Base-by-base conservation (phyloP, 2,888 invertebrate species). In the Resseliella maxima region DNA sequence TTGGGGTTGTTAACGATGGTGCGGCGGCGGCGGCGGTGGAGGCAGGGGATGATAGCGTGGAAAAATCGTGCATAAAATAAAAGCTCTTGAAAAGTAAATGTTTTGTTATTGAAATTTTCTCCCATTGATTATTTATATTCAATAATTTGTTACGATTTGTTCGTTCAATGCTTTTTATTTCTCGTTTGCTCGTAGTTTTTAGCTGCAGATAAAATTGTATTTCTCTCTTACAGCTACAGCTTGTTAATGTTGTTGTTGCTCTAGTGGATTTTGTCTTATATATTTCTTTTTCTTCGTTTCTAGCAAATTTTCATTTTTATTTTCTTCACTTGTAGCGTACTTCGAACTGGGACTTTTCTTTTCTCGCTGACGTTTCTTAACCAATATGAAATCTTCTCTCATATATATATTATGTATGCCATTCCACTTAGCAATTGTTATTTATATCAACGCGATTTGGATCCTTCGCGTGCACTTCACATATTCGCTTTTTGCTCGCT, bases 51-150 rank as follows among this genome's bases (percentile, higher is more conserved):
- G 41, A 5, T 41, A 27, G 27, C 21, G 59, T 24, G 59, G 24
- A 27, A 72, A 72, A 72, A 72, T 72, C 72, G 72, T 72, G 72
- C 72, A 72, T 72, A 72, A 72, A 72, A 72, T 72, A 72, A 72
- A 72, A 72, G 72, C 72, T 72, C 72, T 72, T 72, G 72, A 72
- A 72, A 35, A 72, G 72, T 72, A 72, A 72, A 72, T 72, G 72
- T 72, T 72, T 72, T 72, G 72, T 72, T 72, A 72, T 72, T 72
- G 72, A 72, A 72, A 72, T 72, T 72, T 72, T 72, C 72, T 72
- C 31, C 31, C 72, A 72, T 72, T 72, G 72, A 72, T 72, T 72
- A 72, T 72, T 72, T 72, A 72, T 72, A 72, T 72, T 72, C 72
- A 72, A 72, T 72, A 72, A 72, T 72, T 72, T 72, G 72, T 72